phyloP scores from a whole-genome alignment of 1,140 invertebrate genomes.

The Cydia strobilella region DNA sequence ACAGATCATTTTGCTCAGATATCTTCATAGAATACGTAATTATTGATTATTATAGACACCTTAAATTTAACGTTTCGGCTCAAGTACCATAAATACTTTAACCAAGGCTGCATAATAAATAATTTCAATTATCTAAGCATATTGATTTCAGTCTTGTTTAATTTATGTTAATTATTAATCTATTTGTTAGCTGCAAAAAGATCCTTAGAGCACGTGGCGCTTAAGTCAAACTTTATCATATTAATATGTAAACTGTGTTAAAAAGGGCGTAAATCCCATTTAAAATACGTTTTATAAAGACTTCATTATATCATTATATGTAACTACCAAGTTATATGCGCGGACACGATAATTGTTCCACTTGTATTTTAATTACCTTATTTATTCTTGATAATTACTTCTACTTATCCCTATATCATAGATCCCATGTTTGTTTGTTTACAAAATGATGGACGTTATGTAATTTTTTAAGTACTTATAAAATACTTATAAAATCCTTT shows the following conservation, averaged over 20 bases:
- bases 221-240: neutral
- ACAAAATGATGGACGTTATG: neutral
- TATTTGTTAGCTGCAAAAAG: neutral
- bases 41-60: neutral
- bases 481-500: neutral
- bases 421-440: slow-evolving; percentile 3
- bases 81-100: slow-evolving; percentile 39
- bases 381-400: slow-evolving; percentile 42
- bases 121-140: slow-evolving; percentile 43
- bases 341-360: slow-evolving; percentile 51
- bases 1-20: too few relatives aligned
- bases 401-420: neutral
- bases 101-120: slow-evolving; percentile 48
- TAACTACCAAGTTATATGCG: neutral
- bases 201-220: neutral
- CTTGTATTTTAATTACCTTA: slow-evolving; percentile 78
- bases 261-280: neutral
- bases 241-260: neutral
- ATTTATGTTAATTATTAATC: slow-evolving; percentile 39
- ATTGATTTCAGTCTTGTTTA: slow-evolving; percentile 47
- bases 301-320: slow-evolving; percentile 1
- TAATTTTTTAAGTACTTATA: neutral
- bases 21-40: too few relatives aligned
- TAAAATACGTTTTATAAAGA: neutral
- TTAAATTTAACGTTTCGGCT: neutral